Percentiles rank a stretch among this genome's conserved stretches.
Conservation (phyloP, 2,888 invertebrate genomes). For the Griposia aprilina region DNA sequence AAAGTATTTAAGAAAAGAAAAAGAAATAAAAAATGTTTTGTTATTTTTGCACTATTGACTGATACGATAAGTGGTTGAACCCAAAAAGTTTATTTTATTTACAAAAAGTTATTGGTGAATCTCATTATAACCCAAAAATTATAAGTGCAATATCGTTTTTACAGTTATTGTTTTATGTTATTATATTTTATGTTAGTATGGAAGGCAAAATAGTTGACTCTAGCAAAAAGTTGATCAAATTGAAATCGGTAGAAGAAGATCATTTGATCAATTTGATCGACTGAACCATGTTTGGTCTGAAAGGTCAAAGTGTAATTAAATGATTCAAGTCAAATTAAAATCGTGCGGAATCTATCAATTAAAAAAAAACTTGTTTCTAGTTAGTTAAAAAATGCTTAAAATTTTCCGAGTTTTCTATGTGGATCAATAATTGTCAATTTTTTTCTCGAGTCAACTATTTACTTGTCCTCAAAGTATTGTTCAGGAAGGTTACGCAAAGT, state of each 20-base stretch:
- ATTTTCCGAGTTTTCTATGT: background rate
- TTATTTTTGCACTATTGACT: conserved; percentile 36
- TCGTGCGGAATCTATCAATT: conserved; percentile 7
- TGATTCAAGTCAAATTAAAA: conserved; percentile 27
- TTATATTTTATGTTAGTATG: conserved; percentile 26
- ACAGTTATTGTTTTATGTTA: conserved; percentile 35
- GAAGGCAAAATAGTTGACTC: conserved; percentile 36
- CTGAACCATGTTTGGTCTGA: background rate
- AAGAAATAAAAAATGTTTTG: background rate
- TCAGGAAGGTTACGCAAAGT: conserved; percentile 40
- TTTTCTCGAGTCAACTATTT: conserved; percentile 31
- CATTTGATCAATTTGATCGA: background rate
- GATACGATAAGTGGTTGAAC: conserved; percentile 50
- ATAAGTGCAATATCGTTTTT: conserved; percentile 62
- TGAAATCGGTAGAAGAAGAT: background rate
- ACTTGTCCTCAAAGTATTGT: conserved; percentile 10
- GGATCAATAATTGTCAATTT: too few relatives aligned
- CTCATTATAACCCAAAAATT: conserved; percentile 67
- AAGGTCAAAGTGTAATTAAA: background rate
- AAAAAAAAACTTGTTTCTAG: too few relatives aligned
- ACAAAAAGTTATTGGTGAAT: conserved; percentile 55
- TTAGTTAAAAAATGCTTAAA: too few relatives aligned
- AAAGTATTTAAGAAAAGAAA: background rate
- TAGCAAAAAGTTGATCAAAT: background rate
- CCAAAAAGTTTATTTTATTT: conserved; percentile 40